These are phyloP conservation scores for Protophormia terraenovae DNA, from an alignment of 2,888 invertebrate genomes.

Conservation along the genomic window DNA sequence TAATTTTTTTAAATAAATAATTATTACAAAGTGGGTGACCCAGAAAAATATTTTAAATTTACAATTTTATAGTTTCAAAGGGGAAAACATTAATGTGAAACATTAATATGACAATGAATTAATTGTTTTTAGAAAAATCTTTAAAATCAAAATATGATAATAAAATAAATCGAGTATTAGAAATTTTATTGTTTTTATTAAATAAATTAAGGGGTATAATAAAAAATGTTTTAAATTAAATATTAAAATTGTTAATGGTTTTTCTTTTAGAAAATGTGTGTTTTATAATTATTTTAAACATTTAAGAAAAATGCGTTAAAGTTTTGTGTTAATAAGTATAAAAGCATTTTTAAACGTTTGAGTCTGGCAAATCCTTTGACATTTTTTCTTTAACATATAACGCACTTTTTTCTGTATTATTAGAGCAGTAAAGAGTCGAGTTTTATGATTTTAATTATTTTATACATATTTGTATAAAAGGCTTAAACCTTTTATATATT, in stretches of 20 bases:
- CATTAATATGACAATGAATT: conserved; percentile 40
- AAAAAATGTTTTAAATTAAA: neutral
- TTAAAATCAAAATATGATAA: too few relatives aligned
- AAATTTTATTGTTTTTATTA: neutral
- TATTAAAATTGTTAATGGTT: neutral
- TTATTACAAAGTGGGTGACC: neutral
- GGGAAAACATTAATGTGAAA: conserved; percentile 7
- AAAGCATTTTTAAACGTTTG: conserved; percentile 10
- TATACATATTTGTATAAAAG: neutral
- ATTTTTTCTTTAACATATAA: neutral
- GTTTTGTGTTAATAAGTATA: neutral
- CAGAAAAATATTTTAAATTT: conserved; percentile 1
- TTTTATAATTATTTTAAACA: neutral
- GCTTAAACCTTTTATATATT: neutral
- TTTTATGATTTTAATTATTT: conserved; percentile 26
- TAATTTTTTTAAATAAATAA: neutral
- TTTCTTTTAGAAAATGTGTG: neutral
- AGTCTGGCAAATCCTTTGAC: neutral
- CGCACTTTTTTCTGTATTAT: conserved; percentile 21
- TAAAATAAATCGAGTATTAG: too few relatives aligned
- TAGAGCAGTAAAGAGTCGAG: neutral
- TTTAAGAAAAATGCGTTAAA: conserved; percentile 24
- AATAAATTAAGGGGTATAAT: neutral
- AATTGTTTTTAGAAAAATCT: conserved; percentile 21
- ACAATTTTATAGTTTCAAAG: neutral